Evolutionary conservation across 2,797 vertebrate species (phyloP), one percentile per base, ranked within the genome.

Genomic region (Antennarius maculatus): DNA sequence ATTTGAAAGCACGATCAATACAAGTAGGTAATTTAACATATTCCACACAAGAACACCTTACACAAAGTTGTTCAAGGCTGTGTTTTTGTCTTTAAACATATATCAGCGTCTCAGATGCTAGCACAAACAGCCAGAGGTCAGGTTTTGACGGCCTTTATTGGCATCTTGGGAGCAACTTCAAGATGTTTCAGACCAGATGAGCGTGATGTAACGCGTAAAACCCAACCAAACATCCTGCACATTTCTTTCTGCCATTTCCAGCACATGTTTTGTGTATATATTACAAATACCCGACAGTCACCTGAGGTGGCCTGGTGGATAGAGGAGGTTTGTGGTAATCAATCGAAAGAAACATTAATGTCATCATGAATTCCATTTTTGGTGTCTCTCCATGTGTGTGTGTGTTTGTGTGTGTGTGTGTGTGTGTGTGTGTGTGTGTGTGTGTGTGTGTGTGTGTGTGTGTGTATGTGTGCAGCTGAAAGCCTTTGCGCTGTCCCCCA

Each of bases 401-500:
- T 31, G 41, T 62, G 10, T 62, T 2, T 61, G 8, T 68, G 27
- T 48, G 7, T 73, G 17, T 80, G 9, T 70, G 2, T 79, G 31
- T 69, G 41, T 68, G 53, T 16, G 55, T 78, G 23, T 64, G 7
- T 51, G 42, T 71, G 6, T 66, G 23, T 61, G 7, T 54, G 42
- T 71, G 6, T 64, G 7, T 77, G 7, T 28, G 5, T 59, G 10
- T 62, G 3, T 58, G 8, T 65, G 27, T 48, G 7, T 70, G 16
- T 80, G 9, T 70, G 2, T 79, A 28, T 71, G 41, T 68, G 53
- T 16, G 55, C 79, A 99, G 97, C 94, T 99, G 3, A 95, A 95
- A 89, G 97, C 97, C 23, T 99, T 97, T 10, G 97, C 97, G 0
- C 89, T 99, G 85, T 97, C 97, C 31, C 93, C 95, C 74, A 95